A percentile compares a stretch with the other conserved stretches of the same genome.
Evolutionary conservation across 2,113 vertebrate genomes (phyloP).

Genomic region (Pogonocichla stellata): DNA sequence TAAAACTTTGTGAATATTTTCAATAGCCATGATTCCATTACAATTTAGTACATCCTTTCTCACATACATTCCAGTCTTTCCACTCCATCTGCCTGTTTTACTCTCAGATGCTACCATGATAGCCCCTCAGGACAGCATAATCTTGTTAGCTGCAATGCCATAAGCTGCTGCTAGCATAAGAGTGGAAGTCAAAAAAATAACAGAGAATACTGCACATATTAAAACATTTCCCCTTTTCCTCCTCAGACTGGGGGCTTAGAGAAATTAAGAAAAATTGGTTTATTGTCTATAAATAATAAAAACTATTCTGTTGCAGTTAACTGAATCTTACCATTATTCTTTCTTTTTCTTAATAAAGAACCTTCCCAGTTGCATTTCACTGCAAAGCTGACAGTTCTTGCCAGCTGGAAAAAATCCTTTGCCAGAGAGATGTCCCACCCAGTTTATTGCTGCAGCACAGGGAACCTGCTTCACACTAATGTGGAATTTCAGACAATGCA

Average conservation of each 20-base stretch:
- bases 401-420: not conserved
- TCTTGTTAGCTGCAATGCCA: not conserved
- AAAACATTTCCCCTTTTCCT: not conserved
- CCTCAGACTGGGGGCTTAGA: not conserved
- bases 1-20: slow-evolving; percentile 1
- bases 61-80: not conserved
- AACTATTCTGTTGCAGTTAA: not conserved
- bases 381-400: not conserved
- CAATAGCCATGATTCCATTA: not conserved
- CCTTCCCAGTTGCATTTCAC: not conserved
- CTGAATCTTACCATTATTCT: not conserved
- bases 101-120: not conserved
- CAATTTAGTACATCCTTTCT: slow-evolving; percentile 18
- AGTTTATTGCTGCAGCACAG: not conserved
- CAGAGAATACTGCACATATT: not conserved
- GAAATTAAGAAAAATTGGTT: not conserved
- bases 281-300: not conserved
- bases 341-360: not conserved
- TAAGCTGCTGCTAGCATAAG: not conserved
- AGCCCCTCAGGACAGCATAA: slow-evolving; percentile 18
- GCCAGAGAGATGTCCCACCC: not conserved
- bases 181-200: not conserved
- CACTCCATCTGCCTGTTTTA: not conserved
- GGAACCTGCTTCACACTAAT: not conserved
- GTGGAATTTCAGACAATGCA: not conserved